Conservation (phyloP, 2,888 invertebrate species). For the Acrobasis suavella region DNA sequence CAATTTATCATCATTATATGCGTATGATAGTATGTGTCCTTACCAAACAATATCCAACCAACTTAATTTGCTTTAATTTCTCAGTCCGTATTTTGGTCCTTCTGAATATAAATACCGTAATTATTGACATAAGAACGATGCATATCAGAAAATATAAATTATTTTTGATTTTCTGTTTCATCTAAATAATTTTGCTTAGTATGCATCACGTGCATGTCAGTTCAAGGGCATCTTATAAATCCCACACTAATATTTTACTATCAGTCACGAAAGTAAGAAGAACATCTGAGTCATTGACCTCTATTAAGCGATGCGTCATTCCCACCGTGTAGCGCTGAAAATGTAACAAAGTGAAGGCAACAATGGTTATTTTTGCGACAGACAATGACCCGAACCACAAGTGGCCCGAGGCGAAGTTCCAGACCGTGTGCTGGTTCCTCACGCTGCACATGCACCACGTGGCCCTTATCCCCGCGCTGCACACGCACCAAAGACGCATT, state of each 20-base stretch:
- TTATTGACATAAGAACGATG: too few species aligned
- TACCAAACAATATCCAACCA: not conserved
- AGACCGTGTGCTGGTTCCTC: constrained; percentile 98
- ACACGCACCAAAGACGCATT: constrained; percentile 84
- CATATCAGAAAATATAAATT: too few species aligned
- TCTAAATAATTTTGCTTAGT: too few species aligned
- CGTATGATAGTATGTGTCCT: too few species aligned
- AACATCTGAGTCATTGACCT: not conserved
- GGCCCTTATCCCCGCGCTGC: constrained; percentile 93
- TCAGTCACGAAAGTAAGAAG: not conserved
- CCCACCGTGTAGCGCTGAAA: not conserved
- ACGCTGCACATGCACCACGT: constrained; percentile 97
- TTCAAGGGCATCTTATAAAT: too few species aligned
- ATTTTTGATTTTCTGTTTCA: too few species aligned
- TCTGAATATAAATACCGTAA: too few species aligned
- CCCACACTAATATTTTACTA: too few species aligned
- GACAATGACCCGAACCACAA: constrained; percentile 78
- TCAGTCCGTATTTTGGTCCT: not conserved
- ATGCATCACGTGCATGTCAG: too few species aligned
- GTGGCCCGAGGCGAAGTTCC: constrained; percentile 93
- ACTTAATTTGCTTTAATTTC: not conserved
- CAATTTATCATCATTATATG: too few species aligned
- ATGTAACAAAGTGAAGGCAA: not conserved
- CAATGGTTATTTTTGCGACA: constrained; percentile 37
- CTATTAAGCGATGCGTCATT: not conserved